Base-by-base conservation (phyloP, 2,888 invertebrate genomes). In the Macaria liturata region DNA sequence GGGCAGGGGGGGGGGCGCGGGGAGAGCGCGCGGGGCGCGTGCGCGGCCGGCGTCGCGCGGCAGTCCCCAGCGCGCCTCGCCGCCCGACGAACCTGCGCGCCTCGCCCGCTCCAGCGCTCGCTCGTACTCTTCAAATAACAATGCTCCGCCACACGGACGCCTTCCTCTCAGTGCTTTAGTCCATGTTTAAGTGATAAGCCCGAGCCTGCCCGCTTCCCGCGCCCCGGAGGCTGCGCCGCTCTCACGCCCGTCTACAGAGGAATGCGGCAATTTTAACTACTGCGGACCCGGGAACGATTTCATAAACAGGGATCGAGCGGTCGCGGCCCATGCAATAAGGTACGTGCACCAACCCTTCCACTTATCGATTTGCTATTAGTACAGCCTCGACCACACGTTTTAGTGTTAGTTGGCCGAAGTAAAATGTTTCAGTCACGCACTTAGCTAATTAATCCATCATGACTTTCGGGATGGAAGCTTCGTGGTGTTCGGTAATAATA, bases 221-320 rank as follows among this genome's bases (percentile, higher is more conserved):
- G 83, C 86, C 86, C 87, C 83, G 85, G 88, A 89, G 81, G 87
- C 87, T 88, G 88, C 87, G 86, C 80, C 83, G 83, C 84, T 83
- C 84, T 81, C 82, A 83, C 86, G 87, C 88, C 86, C 81, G 85
- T 79, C 81, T 85, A 85, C 86, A 84, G 83, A 83, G 91, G 91
- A 91, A 91, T 91, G 91, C 91, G 88, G 91, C 85, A 90, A 90
- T 89, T 90, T 91, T 90, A 90, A 89, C 90, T 88, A 89, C 89
- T 89, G 89, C 90, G 84, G 89, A 85, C 84, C 79, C 84, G 81
- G 85, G 82, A 86, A 83, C 84, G 83, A 83, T 84, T 85, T 80
- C 80, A 77, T 81, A 83, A 81, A 68, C 82, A 85, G 84, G 86
- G 83, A 84, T 84, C 82, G 77, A 80, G 79, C 77, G 76, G 74